Evolutionary conservation across 2,113 vertebrate genomes (phyloP).

Genomic region (Orthochromis indermauri): DNA sequence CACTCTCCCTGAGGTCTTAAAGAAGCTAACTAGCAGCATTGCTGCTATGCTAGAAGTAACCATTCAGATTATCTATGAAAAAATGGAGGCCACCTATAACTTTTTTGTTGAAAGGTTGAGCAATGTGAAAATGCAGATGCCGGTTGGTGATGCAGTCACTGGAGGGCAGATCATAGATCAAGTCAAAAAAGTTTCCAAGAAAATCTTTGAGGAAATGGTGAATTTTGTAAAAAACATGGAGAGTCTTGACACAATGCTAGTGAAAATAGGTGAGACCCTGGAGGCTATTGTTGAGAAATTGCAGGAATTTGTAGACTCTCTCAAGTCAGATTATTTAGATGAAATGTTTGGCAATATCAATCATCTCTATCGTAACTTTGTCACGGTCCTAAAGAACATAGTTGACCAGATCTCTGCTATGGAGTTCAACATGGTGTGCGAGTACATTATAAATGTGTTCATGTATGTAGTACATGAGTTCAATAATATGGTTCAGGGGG

Average conservation of each 20-base stretch:
- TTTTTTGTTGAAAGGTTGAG: slow-evolving; percentile 62
- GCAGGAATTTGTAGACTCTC: slow-evolving; percentile 3
- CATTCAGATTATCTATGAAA: slow-evolving; percentile 5
- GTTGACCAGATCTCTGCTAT: slow-evolving; percentile 44
- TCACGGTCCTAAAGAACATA: slow-evolving; percentile 55
- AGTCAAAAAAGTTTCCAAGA: slow-evolving; percentile 9
- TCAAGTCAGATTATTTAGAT: slow-evolving; percentile 71
- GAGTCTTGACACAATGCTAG: slow-evolving; percentile 61
- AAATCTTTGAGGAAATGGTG: slow-evolving; percentile 24
- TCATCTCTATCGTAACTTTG: slow-evolving; percentile 31
- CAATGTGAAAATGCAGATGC: slow-evolving; percentile 62
- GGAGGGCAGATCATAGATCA: slow-evolving; percentile 50
- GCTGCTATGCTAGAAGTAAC: slow-evolving; percentile 33
- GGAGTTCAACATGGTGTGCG: background rate
- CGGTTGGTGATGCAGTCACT: slow-evolving; percentile 52
- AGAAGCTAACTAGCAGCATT: slow-evolving; percentile 47
- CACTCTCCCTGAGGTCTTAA: slow-evolving; percentile 72
- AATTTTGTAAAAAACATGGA: slow-evolving; percentile 46
- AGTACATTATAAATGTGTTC: background rate
- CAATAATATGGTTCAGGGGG: slow-evolving; percentile 40
- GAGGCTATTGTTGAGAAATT: background rate
- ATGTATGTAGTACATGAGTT: slow-evolving; percentile 49
- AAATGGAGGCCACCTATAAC: slow-evolving; percentile 59
- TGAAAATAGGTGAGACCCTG: slow-evolving; percentile 30
- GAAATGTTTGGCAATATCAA: slow-evolving; percentile 52